Evolutionary conservation across 1,140 invertebrate species (phyloP), one percentile per base, ranked within the genome.

Genomic region (Trichomalopsis sarcophagae): DNA sequence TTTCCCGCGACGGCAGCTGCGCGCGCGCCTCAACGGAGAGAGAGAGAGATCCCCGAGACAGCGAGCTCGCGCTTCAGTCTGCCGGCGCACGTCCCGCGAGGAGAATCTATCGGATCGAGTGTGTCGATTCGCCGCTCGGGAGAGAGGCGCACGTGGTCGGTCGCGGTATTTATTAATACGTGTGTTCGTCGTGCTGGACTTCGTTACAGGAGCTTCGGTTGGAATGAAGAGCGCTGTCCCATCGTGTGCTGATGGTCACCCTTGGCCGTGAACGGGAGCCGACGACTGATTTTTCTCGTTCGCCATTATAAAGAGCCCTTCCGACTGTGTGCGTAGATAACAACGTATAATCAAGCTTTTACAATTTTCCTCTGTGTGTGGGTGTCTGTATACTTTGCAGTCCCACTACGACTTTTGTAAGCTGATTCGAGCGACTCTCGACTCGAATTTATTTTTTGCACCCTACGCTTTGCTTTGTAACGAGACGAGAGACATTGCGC

Each of bases 61-160:
- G 74, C 6, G 44, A 11, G 33, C 55, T 62, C 55, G 47, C 47
- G 9, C 47, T 44, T 40, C 81, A 83, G 81, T 82, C 81, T 79
- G 68, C 77, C 85, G 85, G 81, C 76, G 55, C 21, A 7, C 78
- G 73, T 81, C 23, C 79, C 84, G 74, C 77, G 14, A 36, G 21
- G 55, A 62, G 55, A 17, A 66, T 14, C 36, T 73, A 36, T 82
- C 74, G 80, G 36, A 44, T 7, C 73, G 73, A 36, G 73, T 33
- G 14, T 7, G n/a, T 69, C 50, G 68, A 23, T 2, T 71, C 68
- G 27, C 23, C 27, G 27, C 23, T 62, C n/a, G 23, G 7, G 68
- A 33, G 30, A 13, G 68, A 71, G 40, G 9, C 55, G 55, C 55
- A 62, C 55, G 55, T 62, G 55, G 17, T 62, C 21, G 55, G 17